phyloP scores from a whole-genome alignment of 2,797 vertebrate genomes.

The Glossophaga mutica region DNA sequence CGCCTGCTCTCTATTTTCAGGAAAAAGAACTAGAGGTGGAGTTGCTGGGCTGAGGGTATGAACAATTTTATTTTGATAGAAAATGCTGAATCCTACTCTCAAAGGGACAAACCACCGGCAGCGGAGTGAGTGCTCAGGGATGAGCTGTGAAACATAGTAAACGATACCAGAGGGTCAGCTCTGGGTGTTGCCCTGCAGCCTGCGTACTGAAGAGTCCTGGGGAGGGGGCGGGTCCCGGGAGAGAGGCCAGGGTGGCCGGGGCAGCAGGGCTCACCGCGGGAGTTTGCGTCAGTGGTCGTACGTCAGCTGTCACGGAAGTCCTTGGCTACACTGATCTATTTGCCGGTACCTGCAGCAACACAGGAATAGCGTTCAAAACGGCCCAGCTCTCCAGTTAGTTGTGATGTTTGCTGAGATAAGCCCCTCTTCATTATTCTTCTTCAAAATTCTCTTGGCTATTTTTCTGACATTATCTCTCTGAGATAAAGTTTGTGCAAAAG shows the following conservation, averaged over 20 bases:
- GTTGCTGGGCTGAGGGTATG: neutral
- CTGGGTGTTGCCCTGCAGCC: neutral
- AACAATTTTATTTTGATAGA: neutral
- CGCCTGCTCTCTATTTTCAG: neutral
- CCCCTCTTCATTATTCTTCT: neutral
- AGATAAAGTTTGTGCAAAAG: neutral
- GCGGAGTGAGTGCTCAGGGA: neutral
- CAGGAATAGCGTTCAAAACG: no score
- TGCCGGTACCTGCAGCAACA: neutral
- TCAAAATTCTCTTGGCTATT: neutral
- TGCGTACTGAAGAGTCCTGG: neutral
- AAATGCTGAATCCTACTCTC: neutral
- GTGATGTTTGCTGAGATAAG: neutral
- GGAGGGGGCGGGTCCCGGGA: neutral
- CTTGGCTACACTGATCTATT: rapidly evolving
- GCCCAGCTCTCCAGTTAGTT: neutral
- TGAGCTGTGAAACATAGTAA: neutral
- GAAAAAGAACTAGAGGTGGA: neutral
- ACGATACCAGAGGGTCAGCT: rapidly evolving
- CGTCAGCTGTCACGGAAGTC: neutral
- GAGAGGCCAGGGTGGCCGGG: neutral
- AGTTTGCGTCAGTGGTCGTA: neutral
- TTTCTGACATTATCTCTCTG: neutral
- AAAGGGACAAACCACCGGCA: neutral
- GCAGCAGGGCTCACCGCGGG: neutral